phyloP scores from a whole-genome alignment of 2,113 vertebrate genomes.

The Gymnogyps californianus region DNA sequence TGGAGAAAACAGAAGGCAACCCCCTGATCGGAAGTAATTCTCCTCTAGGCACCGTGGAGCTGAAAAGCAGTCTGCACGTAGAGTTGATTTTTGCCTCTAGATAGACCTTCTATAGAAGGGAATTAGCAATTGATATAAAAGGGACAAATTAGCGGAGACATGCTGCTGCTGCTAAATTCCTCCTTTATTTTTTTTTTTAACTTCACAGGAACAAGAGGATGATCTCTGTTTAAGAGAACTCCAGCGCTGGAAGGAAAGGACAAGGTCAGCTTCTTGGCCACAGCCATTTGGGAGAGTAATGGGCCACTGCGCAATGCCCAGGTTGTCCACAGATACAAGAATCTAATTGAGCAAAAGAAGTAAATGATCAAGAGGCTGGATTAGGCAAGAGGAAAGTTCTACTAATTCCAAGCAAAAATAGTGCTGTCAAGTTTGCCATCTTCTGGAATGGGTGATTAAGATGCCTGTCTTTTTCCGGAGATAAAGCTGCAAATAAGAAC shows the following conservation, averaged over 20 bases:
- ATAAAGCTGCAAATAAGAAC: not conserved
- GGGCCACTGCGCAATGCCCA: not conserved
- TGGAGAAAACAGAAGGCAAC: not conserved
- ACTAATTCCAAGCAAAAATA: not conserved
- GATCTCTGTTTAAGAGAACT: not conserved
- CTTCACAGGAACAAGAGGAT: not conserved
- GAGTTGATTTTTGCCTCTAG: not conserved
- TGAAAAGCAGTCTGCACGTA: not conserved
- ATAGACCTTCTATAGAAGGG: not conserved
- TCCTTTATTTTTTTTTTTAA: not conserved
- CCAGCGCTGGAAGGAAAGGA: not conserved
- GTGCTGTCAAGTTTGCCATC: not conserved
- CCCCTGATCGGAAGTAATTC: not conserved
- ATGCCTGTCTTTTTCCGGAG: not conserved
- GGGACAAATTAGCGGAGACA: not conserved
- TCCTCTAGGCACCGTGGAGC: accelerated
- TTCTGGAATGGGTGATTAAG: not conserved
- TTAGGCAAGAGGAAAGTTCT: not conserved
- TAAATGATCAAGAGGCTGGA: not conserved
- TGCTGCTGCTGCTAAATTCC: not conserved
- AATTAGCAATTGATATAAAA: not conserved
- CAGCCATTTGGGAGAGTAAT: not conserved
- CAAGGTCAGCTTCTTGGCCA: not conserved
- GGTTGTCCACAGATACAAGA: not conserved
- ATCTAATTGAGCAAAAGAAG: not conserved